Evolutionary conservation across 2,888 invertebrate species (phyloP).

Genomic region (Stegana nigrithorax): DNA sequence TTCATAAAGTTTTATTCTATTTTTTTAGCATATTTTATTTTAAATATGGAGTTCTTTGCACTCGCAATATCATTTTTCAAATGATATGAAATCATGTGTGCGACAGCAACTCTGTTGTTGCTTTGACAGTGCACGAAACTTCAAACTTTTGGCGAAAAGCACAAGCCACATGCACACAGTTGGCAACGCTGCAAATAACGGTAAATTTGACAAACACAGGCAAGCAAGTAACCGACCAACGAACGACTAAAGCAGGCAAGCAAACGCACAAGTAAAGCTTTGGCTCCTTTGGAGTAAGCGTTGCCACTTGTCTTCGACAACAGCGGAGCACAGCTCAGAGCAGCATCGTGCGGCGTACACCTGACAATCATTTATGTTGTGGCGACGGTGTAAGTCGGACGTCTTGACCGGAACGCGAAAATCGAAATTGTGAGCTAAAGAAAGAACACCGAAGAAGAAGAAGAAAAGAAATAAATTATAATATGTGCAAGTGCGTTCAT

Average conservation of each 20-base stretch:
- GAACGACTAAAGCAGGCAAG: slow-evolving; percentile 12
- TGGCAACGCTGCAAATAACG: slow-evolving; percentile 57
- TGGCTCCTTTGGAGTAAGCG: slow-evolving; percentile 27
- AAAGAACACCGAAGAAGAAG: slow-evolving; percentile 21
- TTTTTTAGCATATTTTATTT: not conserved
- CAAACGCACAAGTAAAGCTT: slow-evolving; percentile 14
- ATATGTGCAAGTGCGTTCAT: not conserved
- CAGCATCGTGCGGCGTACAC: slow-evolving; percentile 42
- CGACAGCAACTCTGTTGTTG: not conserved
- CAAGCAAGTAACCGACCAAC: too few relatives aligned
- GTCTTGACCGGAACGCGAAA: slow-evolving; percentile 47
- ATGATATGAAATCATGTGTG: not conserved
- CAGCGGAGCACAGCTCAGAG: slow-evolving; percentile 46
- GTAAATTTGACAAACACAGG: slow-evolving; percentile 29
- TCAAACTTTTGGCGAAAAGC: too few relatives aligned
- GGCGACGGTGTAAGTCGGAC: slow-evolving; percentile 60
- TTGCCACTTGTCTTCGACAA: slow-evolving; percentile 17
- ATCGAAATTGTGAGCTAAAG: slow-evolving; percentile 13
- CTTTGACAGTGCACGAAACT: too few relatives aligned
- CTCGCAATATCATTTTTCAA: not conserved
- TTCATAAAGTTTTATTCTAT: not conserved
- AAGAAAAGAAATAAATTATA: slow-evolving; percentile 9
- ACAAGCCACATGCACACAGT: too few relatives aligned
- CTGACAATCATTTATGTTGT: slow-evolving; percentile 64
- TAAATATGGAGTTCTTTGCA: not conserved